Evolutionary conservation across 1,140 invertebrate genomes (phyloP), one percentile per base, ranked within the genome.

Genomic region (Magallana ariakensis): DNA sequence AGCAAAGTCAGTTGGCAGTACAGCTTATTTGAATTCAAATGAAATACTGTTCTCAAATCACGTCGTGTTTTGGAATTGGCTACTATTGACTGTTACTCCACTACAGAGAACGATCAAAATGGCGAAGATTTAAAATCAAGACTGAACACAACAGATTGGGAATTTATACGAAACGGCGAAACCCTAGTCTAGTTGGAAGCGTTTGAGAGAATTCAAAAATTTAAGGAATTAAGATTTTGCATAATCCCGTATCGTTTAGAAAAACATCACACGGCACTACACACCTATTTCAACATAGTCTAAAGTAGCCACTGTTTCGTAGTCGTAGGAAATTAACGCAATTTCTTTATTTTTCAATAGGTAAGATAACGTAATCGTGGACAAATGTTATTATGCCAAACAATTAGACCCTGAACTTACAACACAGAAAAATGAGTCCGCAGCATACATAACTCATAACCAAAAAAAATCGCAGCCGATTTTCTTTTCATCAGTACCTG

Each of bases 221-320:
- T 75, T 75, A 75, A 33, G 66, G 66, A 33, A 26, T 33, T 19
- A 75, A 75, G 22, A n/a, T 70, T 46, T 46, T 46, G 33, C 33
- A 46, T 46, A 75, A 75, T 75, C 19, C 66, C 22, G 22, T 75
- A 75, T 75, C 66, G 8, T 70, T 75, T 75, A 7, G 33, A 46
- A 46, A 46, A 46, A 75, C 22, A 26, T 26, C 19, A 13, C 66
- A 75, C 66, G 8, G 66, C 66, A 75, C 66, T 75, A 75, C 66
- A 75, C 66, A 75, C 66, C 66, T 75, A 75, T 75, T 75, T 75
- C 66, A 75, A 75, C 66, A 16, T 15, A 75, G 66, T 75, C 66
- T 46, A 46, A 46, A 75, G 66, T 75, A 75, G 66, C 66, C 66
- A 75, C 66, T 75, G 66, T 75, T 75, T 75, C 66, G 66, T 75